These are phyloP conservation scores for Carettochelys insculpta DNA, from an alignment of 2,113 vertebrate species.

Conservation along the genomic window DNA sequence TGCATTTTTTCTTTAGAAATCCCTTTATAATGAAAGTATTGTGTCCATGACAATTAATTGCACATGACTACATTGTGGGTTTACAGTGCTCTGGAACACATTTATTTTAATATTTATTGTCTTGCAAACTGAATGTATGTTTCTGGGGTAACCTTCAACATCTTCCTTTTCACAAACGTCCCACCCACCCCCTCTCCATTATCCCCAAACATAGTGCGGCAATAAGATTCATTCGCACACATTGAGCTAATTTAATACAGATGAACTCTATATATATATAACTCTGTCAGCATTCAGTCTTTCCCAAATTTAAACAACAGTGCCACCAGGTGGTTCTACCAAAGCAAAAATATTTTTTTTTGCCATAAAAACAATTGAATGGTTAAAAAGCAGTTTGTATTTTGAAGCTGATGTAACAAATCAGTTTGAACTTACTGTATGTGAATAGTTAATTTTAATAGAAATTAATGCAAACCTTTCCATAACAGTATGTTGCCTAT, in stretches of 20 bases:
- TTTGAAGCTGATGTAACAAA: constrained; percentile 24
- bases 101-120: background rate
- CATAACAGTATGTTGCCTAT: background rate
- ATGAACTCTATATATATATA: background rate
- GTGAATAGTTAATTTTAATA: constrained; percentile 22
- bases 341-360: background rate
- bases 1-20: background rate
- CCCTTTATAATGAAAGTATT: background rate
- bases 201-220: background rate
- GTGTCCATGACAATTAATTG: background rate
- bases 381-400: background rate
- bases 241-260: constrained; percentile 2
- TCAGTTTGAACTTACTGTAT: background rate
- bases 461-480: background rate
- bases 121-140: background rate
- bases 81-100: background rate
- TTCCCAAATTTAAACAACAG: constrained; percentile 75
- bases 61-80: background rate
- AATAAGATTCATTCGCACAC: background rate
- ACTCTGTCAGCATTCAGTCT: background rate
- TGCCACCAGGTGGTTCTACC: constrained; percentile 76
- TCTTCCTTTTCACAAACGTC: background rate
- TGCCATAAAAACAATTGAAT: constrained; percentile 9
- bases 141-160: constrained; percentile 33
- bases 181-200: background rate